Evolutionary conservation across 2,113 vertebrate genomes (phyloP).

Genomic region (Oenanthe melanoleuca): DNA sequence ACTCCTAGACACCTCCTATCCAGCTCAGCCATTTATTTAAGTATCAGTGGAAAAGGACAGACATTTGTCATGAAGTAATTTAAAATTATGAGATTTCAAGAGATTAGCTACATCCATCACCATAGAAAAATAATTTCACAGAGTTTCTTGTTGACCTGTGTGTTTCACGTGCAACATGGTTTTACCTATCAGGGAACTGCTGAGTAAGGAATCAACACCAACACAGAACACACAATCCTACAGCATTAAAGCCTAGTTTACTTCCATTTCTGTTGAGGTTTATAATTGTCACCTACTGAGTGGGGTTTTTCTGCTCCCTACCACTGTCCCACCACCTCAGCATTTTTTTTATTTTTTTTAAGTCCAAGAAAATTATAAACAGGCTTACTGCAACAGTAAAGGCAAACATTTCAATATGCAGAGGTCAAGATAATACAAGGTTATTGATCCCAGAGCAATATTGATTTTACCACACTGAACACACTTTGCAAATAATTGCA

Average conservation of each 20-base stretch:
- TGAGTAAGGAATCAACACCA: background rate
- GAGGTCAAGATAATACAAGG: background rate
- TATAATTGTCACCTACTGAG: background rate
- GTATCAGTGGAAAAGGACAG: too few relatives aligned
- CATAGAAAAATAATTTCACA: background rate
- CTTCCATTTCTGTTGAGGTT: background rate
- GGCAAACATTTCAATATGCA: background rate
- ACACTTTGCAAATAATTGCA: background rate
- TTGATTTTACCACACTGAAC: background rate
- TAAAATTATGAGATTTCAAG: too few relatives aligned
- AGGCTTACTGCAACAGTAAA: background rate
- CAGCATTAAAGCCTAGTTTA: background rate
- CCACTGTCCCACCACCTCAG: rapidly evolving
- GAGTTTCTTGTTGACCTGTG: background rate
- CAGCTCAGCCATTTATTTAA: too few relatives aligned
- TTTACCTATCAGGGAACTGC: background rate
- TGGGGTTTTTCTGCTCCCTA: background rate
- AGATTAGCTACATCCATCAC: rapidly evolving
- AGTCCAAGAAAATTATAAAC: background rate
- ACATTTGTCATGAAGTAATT: too few relatives aligned
- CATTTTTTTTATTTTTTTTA: background rate
- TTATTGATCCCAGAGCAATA: background rate
- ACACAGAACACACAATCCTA: background rate
- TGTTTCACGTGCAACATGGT: background rate
- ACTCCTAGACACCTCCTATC: too few relatives aligned